Evolutionary conservation across 2,113 vertebrate genomes (phyloP), one percentile per base, ranked within the genome.

Genomic region (Australoheros scitulus): DNA sequence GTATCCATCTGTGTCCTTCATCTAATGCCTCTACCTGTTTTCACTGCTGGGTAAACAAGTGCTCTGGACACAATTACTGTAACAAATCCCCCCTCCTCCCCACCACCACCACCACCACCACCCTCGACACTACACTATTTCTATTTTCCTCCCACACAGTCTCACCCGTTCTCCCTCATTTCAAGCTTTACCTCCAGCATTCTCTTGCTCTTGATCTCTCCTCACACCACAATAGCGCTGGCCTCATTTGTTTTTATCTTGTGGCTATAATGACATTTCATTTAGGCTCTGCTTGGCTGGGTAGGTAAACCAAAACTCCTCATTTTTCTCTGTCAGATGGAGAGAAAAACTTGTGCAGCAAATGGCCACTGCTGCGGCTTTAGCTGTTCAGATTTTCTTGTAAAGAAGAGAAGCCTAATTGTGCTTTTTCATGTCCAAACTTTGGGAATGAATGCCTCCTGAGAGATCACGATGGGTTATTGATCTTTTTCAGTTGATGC

Each of bases 191-290:
- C 79, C 82, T 81, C 76, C 24, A 70, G 74, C 65, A 57, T n/a
- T 86, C 59, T 75, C 58, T 43, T 24, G 24, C 41, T 74, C 75
- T 84, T 76, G 56, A 56, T 86, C 81, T 82, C 55, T 15, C 61
- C 79, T 72, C 87, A 88, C 83, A 85, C 83, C 82, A 61, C 84
- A 80, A 59, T 74, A 85, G 65, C 14, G 17, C 74, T 34, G 82
- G 77, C 64, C 86, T 90, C 82, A 85, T 92, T 92, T 92, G 81
- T 91, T 90, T 92, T 90, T 84, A 84, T 93, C 88, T 89, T 52
- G 81, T 59, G 29, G 72, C 64, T 89, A 72, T 72, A 89, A 89
- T 63, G 22, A 61, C 38, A 17, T 89, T 90, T 88, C 61, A 85
- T 90, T 90, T 77, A 75, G 60, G 60, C 63, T 75, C 14, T 61